A percentile compares a stretch with the other conserved stretches of the same genome.
These are phyloP conservation scores for Sinhomidia bicolor DNA, from an alignment of 2,888 invertebrate genomes.

Conservation along the genomic window DNA sequence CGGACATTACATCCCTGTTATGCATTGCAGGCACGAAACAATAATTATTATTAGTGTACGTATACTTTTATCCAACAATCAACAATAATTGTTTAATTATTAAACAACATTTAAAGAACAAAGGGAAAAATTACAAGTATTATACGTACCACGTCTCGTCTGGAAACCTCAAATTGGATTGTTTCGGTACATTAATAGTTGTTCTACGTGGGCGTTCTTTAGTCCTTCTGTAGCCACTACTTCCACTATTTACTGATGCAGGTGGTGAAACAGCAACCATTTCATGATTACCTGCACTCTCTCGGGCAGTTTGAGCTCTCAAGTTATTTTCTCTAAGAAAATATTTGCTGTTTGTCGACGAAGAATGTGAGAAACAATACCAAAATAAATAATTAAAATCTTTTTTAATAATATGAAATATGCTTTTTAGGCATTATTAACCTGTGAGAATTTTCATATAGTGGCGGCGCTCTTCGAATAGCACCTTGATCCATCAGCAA, in stretches of 20 bases:
- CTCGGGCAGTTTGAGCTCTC: neutral
- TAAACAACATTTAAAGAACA: no score
- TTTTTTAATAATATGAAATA: neutral
- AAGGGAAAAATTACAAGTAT: no score
- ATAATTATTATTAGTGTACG: no score
- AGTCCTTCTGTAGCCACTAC: conserved; percentile 22
- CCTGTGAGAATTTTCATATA: neutral
- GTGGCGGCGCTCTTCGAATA: neutral
- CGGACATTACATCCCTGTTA: conserved; percentile 41
- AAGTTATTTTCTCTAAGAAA: neutral
- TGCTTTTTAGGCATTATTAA: neutral
- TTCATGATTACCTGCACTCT: neutral
- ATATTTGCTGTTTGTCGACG: neutral
- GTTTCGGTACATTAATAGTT: neutral
- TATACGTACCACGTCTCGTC: neutral
- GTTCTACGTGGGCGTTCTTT: neutral
- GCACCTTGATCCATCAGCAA: neutral
- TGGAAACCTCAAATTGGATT: no score
- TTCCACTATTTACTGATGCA: neutral
- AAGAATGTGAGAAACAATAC: no score
- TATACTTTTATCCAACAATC: no score
- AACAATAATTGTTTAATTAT: no score
- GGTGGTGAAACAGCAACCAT: neutral
- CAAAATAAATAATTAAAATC: neutral
- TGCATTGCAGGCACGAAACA: neutral